phyloP scores from a whole-genome alignment of 2,113 vertebrate genomes.

The Morphnarchus princeps region DNA sequence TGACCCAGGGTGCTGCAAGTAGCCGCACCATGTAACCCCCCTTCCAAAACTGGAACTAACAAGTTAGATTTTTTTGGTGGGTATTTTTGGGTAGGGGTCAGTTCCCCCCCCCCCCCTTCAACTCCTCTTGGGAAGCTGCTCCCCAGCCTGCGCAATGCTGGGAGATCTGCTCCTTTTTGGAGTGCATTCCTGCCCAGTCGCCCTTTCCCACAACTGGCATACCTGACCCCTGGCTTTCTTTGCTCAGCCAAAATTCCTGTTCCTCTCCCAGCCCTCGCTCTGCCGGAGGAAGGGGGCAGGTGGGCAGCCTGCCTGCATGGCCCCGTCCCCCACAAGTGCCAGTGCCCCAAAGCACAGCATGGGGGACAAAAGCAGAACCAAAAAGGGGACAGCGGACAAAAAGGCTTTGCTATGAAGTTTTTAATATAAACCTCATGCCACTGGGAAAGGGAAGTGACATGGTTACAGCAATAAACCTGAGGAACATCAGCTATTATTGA shows the following conservation, averaged over 20 bases:
- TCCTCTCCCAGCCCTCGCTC: background rate
- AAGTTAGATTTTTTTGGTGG: background rate
- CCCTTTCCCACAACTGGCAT: background rate
- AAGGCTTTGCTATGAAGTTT: background rate
- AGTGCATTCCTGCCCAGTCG: background rate
- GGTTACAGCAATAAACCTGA: background rate
- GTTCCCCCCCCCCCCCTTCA: background rate
- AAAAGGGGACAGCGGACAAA: background rate
- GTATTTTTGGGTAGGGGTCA: background rate
- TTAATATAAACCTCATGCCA: background rate
- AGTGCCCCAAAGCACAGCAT: background rate
- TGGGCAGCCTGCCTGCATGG: background rate
- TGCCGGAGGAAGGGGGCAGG: background rate
- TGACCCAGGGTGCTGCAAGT: background rate
- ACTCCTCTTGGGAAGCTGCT: background rate
- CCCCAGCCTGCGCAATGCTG: background rate
- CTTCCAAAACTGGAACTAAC: background rate
- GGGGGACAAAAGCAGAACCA: background rate
- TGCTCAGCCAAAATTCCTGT: background rate
- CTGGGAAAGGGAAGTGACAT: background rate
- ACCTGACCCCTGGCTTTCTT: background rate
- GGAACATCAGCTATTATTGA: background rate
- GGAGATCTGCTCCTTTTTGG: background rate
- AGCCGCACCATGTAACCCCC: background rate
- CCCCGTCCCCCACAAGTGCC: accelerated